Conservation (phyloP, 2,888 invertebrate species). For the Hirtodrosophila duncani region DNA sequence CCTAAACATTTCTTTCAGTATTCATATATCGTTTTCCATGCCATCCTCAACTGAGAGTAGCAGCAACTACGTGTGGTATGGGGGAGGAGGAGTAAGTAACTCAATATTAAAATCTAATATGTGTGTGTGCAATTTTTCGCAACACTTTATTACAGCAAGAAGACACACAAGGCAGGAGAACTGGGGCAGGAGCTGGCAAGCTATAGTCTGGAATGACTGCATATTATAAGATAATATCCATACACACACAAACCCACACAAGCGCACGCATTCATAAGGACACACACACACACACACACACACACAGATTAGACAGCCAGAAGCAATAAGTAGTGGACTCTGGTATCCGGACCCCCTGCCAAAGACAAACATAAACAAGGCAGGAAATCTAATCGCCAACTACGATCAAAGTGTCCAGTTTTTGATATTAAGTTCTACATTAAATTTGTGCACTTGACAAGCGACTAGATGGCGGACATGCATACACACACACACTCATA, state of each 20-base stretch:
- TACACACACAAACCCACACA: conserved; percentile 10
- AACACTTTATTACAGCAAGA: conserved; percentile 35
- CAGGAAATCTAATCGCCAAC: conserved; percentile 59
- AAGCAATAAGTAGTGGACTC: not conserved
- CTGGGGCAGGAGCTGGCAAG: conserved; percentile 18
- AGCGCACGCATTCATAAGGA: conserved; percentile 3
- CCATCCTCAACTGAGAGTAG: too few species aligned
- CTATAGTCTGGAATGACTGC: too few species aligned
- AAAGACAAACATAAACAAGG: conserved; percentile 43
- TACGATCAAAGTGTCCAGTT: conserved; percentile 64
- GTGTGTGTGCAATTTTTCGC: conserved; percentile 48
- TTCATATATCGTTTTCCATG: too few species aligned
- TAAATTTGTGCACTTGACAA: conserved; percentile 49
- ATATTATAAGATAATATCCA: conserved; percentile 50
- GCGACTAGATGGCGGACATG: conserved; percentile 42
- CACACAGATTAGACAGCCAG: not conserved
- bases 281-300: too few species aligned
- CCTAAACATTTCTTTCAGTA: too few species aligned
- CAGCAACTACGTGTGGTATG: too few species aligned
- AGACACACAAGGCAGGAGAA: conserved; percentile 9
- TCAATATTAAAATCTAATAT: conserved; percentile 68
- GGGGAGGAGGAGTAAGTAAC: conserved; percentile 54
- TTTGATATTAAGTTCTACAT: conserved; percentile 56
- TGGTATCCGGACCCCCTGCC: conserved; percentile 11
- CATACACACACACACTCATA: conserved; percentile 14